phyloP scores from a whole-genome alignment of 1,140 invertebrate species.

The Procambarus clarkii region DNA sequence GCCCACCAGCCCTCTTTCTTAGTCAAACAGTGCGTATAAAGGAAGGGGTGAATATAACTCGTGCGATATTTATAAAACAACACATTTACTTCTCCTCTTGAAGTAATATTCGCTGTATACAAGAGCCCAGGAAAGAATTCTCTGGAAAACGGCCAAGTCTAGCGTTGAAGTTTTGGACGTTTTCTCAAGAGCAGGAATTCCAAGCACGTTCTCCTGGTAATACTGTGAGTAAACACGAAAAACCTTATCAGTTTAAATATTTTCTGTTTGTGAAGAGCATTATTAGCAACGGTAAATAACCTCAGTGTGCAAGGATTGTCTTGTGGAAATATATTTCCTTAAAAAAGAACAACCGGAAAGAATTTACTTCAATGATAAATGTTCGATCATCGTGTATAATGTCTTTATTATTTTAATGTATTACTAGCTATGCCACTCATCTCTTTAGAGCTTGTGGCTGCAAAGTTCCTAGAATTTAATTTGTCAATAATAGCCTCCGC shows the following conservation, averaged over 20 bases:
- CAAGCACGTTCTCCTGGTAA: slow-evolving; percentile 1
- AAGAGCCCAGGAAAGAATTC: slow-evolving; percentile 29
- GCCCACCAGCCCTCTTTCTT: not conserved
- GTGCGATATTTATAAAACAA: slow-evolving; percentile 39
- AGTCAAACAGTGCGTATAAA: not conserved
- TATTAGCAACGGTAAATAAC: not conserved
- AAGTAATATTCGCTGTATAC: slow-evolving; percentile 42
- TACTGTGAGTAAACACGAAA: slow-evolving; percentile 16
- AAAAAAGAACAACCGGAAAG: too few species aligned
- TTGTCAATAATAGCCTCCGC: too few species aligned
- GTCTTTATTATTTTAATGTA: too few species aligned
- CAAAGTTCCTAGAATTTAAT: too few species aligned
- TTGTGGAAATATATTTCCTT: too few species aligned
- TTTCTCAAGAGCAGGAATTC: not conserved
- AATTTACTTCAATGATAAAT: too few species aligned
- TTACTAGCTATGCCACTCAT: too few species aligned
- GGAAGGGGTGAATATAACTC: not conserved
- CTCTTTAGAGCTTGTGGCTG: too few species aligned
- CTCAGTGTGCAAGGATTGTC: not conserved
- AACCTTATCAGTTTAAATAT: not conserved
- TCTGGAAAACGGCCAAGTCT: slow-evolving; percentile 53
- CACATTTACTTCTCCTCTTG: slow-evolving; percentile 42
- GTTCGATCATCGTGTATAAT: too few species aligned
- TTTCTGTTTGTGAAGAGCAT: not conserved
- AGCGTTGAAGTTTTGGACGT: slow-evolving; percentile 18